Conservation (phyloP, 1,140 invertebrate genomes). For the Caenorhabditis inopinata region DNA sequence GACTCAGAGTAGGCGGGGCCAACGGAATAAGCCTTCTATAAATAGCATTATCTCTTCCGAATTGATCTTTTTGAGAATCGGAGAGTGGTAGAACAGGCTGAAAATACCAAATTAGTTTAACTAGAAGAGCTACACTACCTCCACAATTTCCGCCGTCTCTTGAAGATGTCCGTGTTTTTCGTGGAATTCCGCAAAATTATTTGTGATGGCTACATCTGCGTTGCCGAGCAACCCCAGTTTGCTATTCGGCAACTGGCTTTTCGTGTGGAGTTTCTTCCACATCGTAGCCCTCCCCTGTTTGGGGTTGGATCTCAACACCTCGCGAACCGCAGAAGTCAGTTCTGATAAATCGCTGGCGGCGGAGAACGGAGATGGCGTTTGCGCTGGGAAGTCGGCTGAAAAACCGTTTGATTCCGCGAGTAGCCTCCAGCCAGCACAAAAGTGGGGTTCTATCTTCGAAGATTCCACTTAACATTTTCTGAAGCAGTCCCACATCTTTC, state of each 20-base stretch:
- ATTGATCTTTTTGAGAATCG: neutral
- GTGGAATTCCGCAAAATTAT: neutral
- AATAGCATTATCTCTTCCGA: neutral
- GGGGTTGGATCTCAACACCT: neutral
- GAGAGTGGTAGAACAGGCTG: neutral
- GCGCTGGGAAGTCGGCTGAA: neutral
- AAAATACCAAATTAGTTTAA: neutral
- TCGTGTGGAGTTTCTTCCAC: neutral
- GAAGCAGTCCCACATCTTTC: no score
- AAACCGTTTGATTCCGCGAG: neutral
- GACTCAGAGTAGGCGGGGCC: neutral
- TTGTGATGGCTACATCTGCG: neutral
- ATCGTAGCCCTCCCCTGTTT: slow-evolving; percentile 4
- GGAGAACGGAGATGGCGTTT: slow-evolving; percentile 2
- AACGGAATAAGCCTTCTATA: neutral
- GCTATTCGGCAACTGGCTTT: neutral
- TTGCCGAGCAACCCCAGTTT: neutral
- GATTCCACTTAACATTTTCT: no score
- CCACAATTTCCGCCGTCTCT: neutral
- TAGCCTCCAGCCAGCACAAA: no score
- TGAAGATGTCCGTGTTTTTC: neutral
- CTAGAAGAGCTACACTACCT: neutral
- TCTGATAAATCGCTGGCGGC: slow-evolving; percentile 1
- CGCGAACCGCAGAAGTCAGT: neutral
- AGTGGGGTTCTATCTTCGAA: no score